Base-by-base conservation (phyloP, 2,113 vertebrate species). In the Ameiurus melas region DNA sequence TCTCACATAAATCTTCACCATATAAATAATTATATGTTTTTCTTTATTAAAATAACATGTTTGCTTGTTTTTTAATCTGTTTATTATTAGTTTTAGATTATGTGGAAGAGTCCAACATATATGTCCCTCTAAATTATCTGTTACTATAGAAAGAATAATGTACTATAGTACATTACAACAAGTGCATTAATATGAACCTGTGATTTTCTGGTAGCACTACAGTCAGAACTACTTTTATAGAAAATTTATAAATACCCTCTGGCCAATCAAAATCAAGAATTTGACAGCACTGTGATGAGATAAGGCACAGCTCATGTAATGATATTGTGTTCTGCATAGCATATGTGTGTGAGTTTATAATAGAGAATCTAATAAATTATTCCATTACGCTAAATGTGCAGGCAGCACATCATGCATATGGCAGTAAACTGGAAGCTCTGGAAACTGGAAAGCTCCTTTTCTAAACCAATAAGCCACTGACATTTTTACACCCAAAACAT, bases 301-400 rank as follows among this genome's bases (percentile, higher is more conserved):
- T 51, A 71, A 36, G 51, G 53, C 16, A 43, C 79, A 73, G 30
- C 55, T 58, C 5, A n/a, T 83, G 19, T 87, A 83, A 75, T 33
- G 27, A 73, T 47, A n/a, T 36, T 70, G 33, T 53, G 4, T 53
- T 73, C 16, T 86, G 16, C 5, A 71, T 22, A 33, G 27, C 66
- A 58, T 78, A 81, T 55, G 30, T 58, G 64, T 70, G 13, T 36
- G 16, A 3, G 1, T 20, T 64, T 64, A 19, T 79, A 79, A 19
- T 60, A 43, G 84, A 60, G 12, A 36, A 51, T 78, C 71, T 86
- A 86, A 47, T 78, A 43, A 78, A 55, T 58, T 78, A 79, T 86
- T 79, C 85, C 39, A 86, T 78, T 86, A 86, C 57, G 51, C 36
- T 47, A 51, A 58, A 64, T 51, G 64, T 70, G 83, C 17, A 13